phyloP scores from a whole-genome alignment of 2,888 invertebrate genomes.

The Metacarcinus magister region DNA sequence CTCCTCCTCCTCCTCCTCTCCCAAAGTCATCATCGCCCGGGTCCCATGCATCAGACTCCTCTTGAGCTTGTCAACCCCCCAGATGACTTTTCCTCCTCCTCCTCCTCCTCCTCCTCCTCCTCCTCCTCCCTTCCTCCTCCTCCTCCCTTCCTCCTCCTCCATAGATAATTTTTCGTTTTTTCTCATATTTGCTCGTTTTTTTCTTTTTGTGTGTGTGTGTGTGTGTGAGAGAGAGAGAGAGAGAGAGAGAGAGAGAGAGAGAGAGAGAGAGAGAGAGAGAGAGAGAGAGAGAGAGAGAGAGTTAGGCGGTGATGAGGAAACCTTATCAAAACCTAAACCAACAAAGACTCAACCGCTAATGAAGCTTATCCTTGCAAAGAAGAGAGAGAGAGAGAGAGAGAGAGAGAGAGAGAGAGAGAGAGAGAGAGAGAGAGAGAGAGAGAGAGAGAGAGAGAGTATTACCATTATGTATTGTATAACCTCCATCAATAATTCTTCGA shows the following conservation, averaged over 20 bases:
- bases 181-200: slow-evolving; percentile 21
- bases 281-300: slow-evolving; percentile 47
- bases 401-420: slow-evolving; percentile 50
- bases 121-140: neutral
- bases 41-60: neutral
- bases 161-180: neutral
- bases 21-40: neutral
- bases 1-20: neutral
- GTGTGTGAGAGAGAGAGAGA: slow-evolving; percentile 48
- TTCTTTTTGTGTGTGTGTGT: neutral
- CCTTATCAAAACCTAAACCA: slow-evolving; percentile 52
- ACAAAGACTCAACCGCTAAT: neutral
- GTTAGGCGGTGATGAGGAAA: neutral
- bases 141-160: slow-evolving; percentile 50
- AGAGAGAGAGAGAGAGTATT: slow-evolving; percentile 44
- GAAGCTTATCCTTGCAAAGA: slow-evolving; percentile 12
- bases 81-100: neutral
- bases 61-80: slow-evolving; percentile 16
- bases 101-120: slow-evolving; percentile 34
- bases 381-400: neutral
- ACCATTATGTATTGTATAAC: no score
- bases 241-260: slow-evolving; percentile 61
- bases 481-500: no score
- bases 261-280: slow-evolving; percentile 62
- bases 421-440: slow-evolving; percentile 58